Conservation (phyloP, 2,113 vertebrate genomes). For the Brachypteracias leptosomus region DNA sequence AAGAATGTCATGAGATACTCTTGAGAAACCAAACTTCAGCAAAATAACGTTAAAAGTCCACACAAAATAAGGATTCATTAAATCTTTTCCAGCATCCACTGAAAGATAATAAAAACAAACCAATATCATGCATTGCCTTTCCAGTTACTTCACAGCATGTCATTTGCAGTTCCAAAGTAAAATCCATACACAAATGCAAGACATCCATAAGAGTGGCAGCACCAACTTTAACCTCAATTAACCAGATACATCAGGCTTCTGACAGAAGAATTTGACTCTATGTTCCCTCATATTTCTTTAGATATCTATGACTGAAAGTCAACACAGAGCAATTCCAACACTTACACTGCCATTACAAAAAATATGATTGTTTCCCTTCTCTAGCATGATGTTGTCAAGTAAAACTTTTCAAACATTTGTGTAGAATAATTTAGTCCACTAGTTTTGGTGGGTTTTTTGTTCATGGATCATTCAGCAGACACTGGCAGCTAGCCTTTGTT, state of each 20-base stretch:
- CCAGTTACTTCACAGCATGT: not conserved
- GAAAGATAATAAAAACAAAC: not conserved
- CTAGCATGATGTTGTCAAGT: not conserved
- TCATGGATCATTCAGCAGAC: not conserved
- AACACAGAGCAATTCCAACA: not conserved
- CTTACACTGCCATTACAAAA: not conserved
- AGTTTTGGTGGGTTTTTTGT: not conserved
- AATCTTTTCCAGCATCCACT: not conserved
- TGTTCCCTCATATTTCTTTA: not conserved
- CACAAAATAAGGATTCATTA: slow-evolving; percentile 16
- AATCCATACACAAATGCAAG: not conserved
- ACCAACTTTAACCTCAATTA: not conserved
- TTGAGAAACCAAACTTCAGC: not conserved
- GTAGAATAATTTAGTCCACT: not conserved
- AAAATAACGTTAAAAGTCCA: slow-evolving; percentile 2
- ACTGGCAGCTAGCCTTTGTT: not conserved
- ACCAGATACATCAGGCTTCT: not conserved
- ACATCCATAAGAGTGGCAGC: not conserved
- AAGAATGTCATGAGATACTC: not conserved
- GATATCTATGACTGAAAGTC: not conserved
- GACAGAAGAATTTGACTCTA: not conserved
- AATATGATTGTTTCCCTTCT: not conserved
- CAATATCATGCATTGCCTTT: not conserved
- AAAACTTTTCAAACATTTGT: not conserved
- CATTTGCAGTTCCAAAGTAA: not conserved